Evolutionary conservation across 2,113 vertebrate genomes (phyloP).

Genomic region (Percina caprodes): DNA sequence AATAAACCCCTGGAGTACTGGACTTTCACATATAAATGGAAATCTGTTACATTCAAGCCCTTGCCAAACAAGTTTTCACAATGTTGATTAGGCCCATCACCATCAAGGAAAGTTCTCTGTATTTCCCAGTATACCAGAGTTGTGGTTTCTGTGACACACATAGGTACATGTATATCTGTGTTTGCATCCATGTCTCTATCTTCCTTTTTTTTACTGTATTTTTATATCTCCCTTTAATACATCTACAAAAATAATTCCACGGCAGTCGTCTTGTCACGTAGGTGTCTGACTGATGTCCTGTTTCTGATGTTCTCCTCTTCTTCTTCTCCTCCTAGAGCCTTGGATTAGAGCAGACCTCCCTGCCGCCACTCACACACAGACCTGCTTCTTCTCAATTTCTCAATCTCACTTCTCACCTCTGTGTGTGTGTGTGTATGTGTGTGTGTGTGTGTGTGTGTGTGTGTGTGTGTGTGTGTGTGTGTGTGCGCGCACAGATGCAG

Average conservation of each 20-base stretch:
- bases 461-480: slow-evolving; percentile 23
- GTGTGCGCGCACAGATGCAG: neutral
- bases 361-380: slow-evolving; percentile 64
- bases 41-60: no score
- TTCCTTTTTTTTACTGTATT: slow-evolving; percentile 15
- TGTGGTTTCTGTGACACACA: neutral
- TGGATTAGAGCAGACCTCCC: slow-evolving; percentile 72
- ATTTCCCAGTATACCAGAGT: no score
- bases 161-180: neutral
- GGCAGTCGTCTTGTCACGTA: slow-evolving; percentile 11
- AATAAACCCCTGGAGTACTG: no score
- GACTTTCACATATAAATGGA: no score
- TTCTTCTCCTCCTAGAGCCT: slow-evolving; percentile 47
- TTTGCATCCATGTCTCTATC: neutral
- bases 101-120: no score
- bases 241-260: slow-evolving; percentile 7
- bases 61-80: no score
- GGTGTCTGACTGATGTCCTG: slow-evolving; percentile 37
- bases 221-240: neutral
- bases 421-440: slow-evolving; percentile 25
- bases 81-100: no score
- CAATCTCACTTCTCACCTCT: slow-evolving; percentile 34
- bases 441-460: slow-evolving; percentile 18
- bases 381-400: slow-evolving; percentile 78
- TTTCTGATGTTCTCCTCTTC: slow-evolving; percentile 19